Evolutionary conservation across 1,140 invertebrate genomes (phyloP).

Genomic region (Phymastichus coffea): DNA sequence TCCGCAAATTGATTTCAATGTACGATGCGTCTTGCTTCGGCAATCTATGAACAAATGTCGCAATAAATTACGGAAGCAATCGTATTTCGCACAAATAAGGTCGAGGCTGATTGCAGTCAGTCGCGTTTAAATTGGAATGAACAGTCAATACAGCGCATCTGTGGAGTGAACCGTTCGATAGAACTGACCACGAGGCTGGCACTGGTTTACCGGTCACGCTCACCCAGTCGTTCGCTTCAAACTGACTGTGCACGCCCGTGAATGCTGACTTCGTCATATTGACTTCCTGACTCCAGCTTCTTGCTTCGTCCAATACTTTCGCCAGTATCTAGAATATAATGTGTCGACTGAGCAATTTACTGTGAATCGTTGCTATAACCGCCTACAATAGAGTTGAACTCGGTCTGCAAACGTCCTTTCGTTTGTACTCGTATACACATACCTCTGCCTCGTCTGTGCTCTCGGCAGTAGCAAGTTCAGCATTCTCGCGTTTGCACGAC

Average conservation of each 20-base stretch:
- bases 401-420: no score
- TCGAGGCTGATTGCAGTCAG: background rate
- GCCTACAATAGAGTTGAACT: no score
- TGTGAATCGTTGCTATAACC: no score
- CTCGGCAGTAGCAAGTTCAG: constrained; percentile 39
- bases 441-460: background rate
- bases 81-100: background rate
- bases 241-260: background rate
- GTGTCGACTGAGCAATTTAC: no score
- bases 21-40: no score
- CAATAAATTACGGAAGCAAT: background rate
- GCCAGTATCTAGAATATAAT: no score
- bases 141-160: background rate
- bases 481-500: constrained; percentile 10
- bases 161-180: background rate
- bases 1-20: no score
- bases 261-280: background rate
- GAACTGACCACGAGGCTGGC: no score
- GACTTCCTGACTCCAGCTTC: no score
- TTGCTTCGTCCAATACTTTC: no score
- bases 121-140: background rate
- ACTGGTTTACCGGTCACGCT: background rate
- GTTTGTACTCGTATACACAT: background rate
- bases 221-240: background rate
- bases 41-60: no score